A percentile compares a stretch with the other conserved stretches of the same genome.
phyloP scores from a whole-genome alignment of 1,140 invertebrate genomes.

The Drosophila virilis region DNA sequence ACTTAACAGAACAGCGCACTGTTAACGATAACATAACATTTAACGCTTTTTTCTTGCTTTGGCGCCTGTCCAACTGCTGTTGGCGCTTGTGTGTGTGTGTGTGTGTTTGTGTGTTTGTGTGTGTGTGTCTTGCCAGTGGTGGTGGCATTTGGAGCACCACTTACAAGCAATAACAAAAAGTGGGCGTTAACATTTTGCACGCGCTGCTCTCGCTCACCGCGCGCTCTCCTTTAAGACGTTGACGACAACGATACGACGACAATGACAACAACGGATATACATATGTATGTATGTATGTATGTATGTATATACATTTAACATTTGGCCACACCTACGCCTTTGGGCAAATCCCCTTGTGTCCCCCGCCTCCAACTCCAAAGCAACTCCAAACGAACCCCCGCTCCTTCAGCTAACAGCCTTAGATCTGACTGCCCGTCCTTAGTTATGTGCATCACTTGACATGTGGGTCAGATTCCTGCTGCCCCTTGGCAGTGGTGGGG shows the following conservation, averaged over 20 bases:
- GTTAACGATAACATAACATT: constrained; percentile 43
- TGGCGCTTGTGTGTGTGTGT: not conserved
- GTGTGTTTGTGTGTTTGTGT: constrained; percentile 2
- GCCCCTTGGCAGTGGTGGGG: not conserved
- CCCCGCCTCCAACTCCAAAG: not conserved
- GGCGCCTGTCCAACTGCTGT: constrained; percentile 41
- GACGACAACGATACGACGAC: constrained; percentile 33
- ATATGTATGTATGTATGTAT: not conserved
- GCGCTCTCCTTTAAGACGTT: constrained; percentile 42
- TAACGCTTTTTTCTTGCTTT: constrained; percentile 35
- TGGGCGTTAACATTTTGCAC: constrained; percentile 64
- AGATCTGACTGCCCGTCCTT: constrained; percentile 11
- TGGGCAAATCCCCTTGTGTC: constrained; percentile 5
- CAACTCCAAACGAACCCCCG: not conserved
- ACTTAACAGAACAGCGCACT: constrained; percentile 39
- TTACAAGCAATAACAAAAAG: constrained; percentile 54
- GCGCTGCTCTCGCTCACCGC: constrained; percentile 45
- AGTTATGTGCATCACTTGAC: constrained; percentile 50
- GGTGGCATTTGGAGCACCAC: constrained; percentile 32
- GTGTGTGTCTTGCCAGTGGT: constrained; percentile 31
- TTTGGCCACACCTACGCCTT: constrained; percentile 72
- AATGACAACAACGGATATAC: constrained; percentile 24
- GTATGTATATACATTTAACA: constrained; percentile 51
- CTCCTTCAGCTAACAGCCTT: not conserved
- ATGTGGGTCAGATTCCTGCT: constrained; percentile 61